A percentile compares a stretch with the other conserved stretches of the same genome.
These are phyloP conservation scores for Lamellibrachia satsuma DNA, from an alignment of 2,888 invertebrate genomes.

Conservation along the genomic window DNA sequence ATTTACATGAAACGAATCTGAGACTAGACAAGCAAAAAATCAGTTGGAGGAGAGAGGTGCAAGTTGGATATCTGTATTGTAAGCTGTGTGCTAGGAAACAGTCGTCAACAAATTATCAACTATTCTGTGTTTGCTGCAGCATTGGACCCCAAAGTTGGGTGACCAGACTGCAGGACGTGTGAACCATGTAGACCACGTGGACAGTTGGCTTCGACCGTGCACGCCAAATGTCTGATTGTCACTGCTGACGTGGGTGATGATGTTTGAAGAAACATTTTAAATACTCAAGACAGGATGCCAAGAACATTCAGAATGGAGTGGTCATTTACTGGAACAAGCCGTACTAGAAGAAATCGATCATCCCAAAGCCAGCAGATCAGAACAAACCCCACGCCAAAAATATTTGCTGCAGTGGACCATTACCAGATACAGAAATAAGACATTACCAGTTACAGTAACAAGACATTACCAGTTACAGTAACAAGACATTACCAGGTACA, in stretches of 20 bases:
- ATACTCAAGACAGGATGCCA: background rate
- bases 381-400: background rate
- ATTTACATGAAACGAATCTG: too few relatives aligned
- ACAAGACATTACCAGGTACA: too few relatives aligned
- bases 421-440: background rate
- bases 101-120: background rate
- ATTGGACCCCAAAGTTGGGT: slow-evolving; percentile 13
- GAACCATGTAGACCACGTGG: background rate
- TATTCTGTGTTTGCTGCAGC: background rate
- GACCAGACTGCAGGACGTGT: background rate
- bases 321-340: background rate
- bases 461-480: too few relatives aligned
- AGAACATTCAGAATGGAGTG: background rate
- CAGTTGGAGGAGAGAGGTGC: too few relatives aligned
- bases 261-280: background rate
- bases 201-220: background rate
- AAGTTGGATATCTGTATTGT: too few relatives aligned
- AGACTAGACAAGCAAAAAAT: too few relatives aligned
- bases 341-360: background rate
- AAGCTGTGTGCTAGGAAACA: background rate
- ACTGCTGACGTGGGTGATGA: background rate
- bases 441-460: background rate
- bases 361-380: background rate
- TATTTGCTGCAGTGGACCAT: background rate
- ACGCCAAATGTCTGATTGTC: background rate